These are phyloP conservation scores for Odontamblyopus lacepedii DNA, from an alignment of 2,797 vertebrate species.

Conservation along the genomic window DNA sequence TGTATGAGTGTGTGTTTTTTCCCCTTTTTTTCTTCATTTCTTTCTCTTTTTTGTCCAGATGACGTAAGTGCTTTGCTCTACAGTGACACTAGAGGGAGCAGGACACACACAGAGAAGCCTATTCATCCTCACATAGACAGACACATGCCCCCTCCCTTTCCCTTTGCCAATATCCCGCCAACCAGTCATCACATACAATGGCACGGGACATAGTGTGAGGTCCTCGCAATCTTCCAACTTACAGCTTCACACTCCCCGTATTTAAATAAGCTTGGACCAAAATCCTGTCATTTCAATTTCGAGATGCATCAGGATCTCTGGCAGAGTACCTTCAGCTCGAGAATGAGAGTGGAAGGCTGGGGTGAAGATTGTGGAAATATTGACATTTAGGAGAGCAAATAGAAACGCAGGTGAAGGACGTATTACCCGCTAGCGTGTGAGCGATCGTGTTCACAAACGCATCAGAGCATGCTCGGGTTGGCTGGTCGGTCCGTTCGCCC, in stretches of 20 bases:
- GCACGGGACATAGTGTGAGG: constrained; percentile 60
- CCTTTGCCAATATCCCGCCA: constrained; percentile 48
- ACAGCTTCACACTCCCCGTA: constrained; percentile 19
- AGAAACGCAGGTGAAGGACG: constrained; percentile 61
- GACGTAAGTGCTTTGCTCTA: constrained; percentile 73
- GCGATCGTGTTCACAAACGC: constrained; percentile 52
- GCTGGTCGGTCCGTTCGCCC: constrained; percentile 46
- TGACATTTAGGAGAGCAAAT: constrained; percentile 74
- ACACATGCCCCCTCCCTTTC: constrained; percentile 16
- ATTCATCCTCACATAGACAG: constrained; percentile 42
- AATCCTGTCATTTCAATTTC: constrained; percentile 60
- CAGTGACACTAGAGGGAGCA: constrained; percentile 77
- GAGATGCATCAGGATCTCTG: constrained; percentile 60
- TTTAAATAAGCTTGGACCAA: constrained; percentile 45
- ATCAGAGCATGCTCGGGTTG: constrained; percentile 41
- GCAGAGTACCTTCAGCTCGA: constrained; percentile 26
- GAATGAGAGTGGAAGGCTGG: constrained; percentile 39
- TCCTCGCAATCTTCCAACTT: constrained; percentile 66
- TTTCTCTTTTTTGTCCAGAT: constrained; percentile 42
- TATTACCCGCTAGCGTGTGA: constrained; percentile 37
- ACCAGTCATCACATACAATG: constrained; percentile 46
- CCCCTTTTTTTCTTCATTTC: not conserved
- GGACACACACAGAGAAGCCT: constrained; percentile 61
- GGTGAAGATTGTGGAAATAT: constrained; percentile 76
- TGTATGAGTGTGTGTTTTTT: not conserved